These are phyloP conservation scores for Atethmia centrago DNA, from an alignment of 2,888 invertebrate genomes.

Conservation along the genomic window DNA sequence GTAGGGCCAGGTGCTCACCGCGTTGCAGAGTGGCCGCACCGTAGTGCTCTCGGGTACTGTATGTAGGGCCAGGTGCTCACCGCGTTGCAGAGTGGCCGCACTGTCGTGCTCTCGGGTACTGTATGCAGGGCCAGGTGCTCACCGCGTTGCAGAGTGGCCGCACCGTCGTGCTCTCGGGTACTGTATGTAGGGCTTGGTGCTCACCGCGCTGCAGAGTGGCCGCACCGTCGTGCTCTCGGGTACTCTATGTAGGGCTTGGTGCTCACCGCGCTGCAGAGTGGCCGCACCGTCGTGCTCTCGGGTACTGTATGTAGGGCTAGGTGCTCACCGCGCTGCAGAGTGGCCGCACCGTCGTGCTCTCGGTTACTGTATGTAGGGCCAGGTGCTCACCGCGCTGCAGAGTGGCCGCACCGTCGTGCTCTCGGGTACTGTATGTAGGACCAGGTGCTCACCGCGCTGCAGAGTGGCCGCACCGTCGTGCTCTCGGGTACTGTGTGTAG, in stretches of 20 bases:
- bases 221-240: neutral
- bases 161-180: conserved; percentile 1
- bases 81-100: too few species aligned
- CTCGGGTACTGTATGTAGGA: neutral
- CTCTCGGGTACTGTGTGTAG: neutral
- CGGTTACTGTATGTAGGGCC: neutral
- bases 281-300: neutral
- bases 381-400: neutral
- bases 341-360: neutral
- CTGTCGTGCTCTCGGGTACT: neutral
- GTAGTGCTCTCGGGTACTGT: conserved; percentile 1
- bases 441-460: neutral
- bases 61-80: neutral
- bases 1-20: too few species aligned
- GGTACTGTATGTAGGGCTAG: neutral
- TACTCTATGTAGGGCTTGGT: too few species aligned
- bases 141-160: neutral
- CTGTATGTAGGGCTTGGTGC: neutral
- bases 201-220: neutral
- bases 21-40: neutral
- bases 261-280: too few species aligned
- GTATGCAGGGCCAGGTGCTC: neutral
- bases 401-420: neutral
- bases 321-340: neutral
- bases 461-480: too few species aligned